phyloP scores from a whole-genome alignment of 2,888 invertebrate genomes.

The Mellilla xanthometata region DNA sequence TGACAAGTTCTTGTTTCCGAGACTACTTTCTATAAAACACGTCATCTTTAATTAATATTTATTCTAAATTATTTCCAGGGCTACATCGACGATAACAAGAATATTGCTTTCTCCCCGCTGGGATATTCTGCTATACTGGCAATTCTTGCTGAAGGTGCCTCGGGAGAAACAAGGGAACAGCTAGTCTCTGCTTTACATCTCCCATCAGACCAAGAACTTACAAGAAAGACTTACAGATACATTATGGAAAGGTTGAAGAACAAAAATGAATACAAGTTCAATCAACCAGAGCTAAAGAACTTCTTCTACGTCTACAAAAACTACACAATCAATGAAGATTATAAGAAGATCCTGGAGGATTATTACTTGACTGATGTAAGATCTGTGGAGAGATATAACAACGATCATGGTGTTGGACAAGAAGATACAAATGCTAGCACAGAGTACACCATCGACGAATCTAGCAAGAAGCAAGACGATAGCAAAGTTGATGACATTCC shows the following conservation, averaged over 20 bases:
- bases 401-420: conserved; percentile 50
- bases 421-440: conserved; percentile 51
- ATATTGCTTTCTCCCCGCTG: conserved; percentile 85
- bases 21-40: conserved; percentile 4
- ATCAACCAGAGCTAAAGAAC: conserved; percentile 84
- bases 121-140: conserved; percentile 85
- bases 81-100: conserved; percentile 76
- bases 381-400: conserved; percentile 71
- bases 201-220: conserved; percentile 72
- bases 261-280: conserved; percentile 69
- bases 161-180: conserved; percentile 83
- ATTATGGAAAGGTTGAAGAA: conserved; percentile 79
- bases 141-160: conserved; percentile 84
- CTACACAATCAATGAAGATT: conserved; percentile 83
- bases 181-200: conserved; percentile 79
- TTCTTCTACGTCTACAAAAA: conserved; percentile 87
- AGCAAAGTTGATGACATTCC: conserved; percentile 53
- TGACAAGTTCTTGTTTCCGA: conserved; percentile 8
- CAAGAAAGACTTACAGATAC: conserved; percentile 70
- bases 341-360: conserved; percentile 80
- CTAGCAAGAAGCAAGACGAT: conserved; percentile 55
- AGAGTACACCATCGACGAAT: conserved; percentile 54
- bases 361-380: conserved; percentile 85
- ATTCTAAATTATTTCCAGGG: conserved; percentile 55
- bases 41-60: background rate